Percentiles rank a stretch among this genome's conserved stretches.
Conservation (phyloP, 2,888 invertebrate species). For the Chrysolina americana region DNA sequence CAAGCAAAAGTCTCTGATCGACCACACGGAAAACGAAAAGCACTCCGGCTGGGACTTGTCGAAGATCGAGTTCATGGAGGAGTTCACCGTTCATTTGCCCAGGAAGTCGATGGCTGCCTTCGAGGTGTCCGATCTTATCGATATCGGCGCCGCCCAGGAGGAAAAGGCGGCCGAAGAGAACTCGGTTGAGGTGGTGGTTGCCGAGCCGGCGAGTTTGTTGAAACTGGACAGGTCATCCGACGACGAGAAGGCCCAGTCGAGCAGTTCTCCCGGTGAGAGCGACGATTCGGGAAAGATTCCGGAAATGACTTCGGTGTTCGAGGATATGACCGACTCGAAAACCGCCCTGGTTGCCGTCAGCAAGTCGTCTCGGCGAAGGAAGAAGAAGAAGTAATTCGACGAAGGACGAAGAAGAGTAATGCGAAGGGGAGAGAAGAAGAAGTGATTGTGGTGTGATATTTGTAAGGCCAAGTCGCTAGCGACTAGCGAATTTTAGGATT, state of each 20-base stretch:
- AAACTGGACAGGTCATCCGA: conserved; percentile 73
- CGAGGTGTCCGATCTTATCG: conserved; percentile 54
- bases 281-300: conserved; percentile 70
- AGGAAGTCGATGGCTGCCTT: conserved; percentile 46
- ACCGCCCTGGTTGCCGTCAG: conserved; percentile 52
- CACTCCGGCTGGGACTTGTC: conserved; percentile 44
- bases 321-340: conserved; percentile 62
- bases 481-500: not conserved
- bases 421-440: not conserved
- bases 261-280: conserved; percentile 73
- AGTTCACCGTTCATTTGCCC: conserved; percentile 54
- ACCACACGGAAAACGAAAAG: conserved; percentile 50
- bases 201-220: conserved; percentile 63
- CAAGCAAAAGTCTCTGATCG: conserved; percentile 42
- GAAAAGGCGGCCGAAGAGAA: conserved; percentile 41
- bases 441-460: conserved; percentile 2
- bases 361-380: conserved; percentile 71
- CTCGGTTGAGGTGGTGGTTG: conserved; percentile 7
- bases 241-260: conserved; percentile 72
- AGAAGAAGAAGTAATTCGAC: conserved; percentile 74
- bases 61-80: conserved; percentile 52
- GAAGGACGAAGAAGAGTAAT: not conserved
- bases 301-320: conserved; percentile 56
- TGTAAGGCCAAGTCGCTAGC: not conserved
- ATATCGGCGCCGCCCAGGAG: conserved; percentile 56